Conservation (phyloP, 2,113 vertebrate species). For the Triplophysa tibetana region DNA sequence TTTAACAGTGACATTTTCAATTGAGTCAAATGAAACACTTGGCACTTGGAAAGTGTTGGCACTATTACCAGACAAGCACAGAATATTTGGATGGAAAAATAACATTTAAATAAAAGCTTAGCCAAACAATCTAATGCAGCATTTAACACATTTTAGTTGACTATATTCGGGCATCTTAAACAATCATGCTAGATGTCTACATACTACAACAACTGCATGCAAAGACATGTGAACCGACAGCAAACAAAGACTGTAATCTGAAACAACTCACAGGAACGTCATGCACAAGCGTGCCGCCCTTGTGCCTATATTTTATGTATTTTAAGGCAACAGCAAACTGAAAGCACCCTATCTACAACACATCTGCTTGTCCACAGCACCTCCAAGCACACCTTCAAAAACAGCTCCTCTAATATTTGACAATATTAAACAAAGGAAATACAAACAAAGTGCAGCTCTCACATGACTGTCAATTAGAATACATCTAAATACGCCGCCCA, state of each 20-base stretch:
- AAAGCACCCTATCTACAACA: background rate
- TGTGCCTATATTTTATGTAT: background rate
- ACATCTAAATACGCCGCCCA: background rate
- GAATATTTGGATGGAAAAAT: background rate
- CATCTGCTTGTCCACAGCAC: background rate
- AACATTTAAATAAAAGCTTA: background rate
- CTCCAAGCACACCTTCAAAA: background rate
- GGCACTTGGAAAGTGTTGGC: too few relatives aligned
- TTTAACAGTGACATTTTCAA: too few relatives aligned
- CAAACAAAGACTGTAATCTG: slow-evolving; percentile 2
- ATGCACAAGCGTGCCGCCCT: background rate
- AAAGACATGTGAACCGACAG: background rate
- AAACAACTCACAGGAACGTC: background rate
- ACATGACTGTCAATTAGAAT: background rate
- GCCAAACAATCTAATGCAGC: background rate
- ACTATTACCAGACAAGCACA: background rate
- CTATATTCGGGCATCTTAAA: background rate
- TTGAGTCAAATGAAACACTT: too few relatives aligned
- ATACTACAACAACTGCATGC: background rate
- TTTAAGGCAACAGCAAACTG: background rate
- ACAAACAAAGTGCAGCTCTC: slow-evolving; percentile 1
- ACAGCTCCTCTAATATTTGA: background rate
- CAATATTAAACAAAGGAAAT: slow-evolving; percentile 13
- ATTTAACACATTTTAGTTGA: background rate
- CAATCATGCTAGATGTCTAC: background rate